Conservation (phyloP, 2,888 invertebrate genomes). For the Pocota personata region DNA sequence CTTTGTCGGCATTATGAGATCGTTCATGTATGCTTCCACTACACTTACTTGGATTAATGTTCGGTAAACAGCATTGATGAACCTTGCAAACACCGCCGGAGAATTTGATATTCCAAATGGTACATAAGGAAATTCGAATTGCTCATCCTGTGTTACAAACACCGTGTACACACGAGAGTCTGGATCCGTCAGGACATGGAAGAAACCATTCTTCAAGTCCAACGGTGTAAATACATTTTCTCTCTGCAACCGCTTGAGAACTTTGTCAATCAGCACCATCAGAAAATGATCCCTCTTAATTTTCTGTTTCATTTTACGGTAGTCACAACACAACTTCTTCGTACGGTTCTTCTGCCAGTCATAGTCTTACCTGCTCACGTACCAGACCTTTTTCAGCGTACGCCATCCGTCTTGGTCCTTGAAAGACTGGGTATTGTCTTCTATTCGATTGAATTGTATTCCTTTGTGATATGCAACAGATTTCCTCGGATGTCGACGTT, state of each 20-base stretch:
- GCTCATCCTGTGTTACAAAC: no score
- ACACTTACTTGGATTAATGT: background rate
- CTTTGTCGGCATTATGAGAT: conserved; percentile 61
- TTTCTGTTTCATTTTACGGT: background rate
- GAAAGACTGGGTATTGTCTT: background rate
- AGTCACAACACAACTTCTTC: background rate
- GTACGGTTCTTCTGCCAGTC: background rate
- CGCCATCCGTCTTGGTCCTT: background rate
- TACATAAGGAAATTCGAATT: no score
- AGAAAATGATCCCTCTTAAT: background rate
- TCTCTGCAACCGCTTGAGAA: no score
- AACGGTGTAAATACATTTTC: no score
- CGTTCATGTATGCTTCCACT: conserved; percentile 59
- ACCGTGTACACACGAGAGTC: background rate
- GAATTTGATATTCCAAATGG: background rate
- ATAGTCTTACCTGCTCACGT: background rate
- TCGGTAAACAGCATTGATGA: background rate
- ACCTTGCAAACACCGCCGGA: background rate
- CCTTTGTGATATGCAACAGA: background rate
- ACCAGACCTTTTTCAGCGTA: background rate
- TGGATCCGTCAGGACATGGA: no score
- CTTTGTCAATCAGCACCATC: background rate
- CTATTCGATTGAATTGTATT: background rate
- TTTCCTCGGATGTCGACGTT: background rate
- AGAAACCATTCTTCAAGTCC: no score